These are phyloP conservation scores for Gorilla gorilla DNA, from an alignment of 2,113 vertebrate species.

Conservation along the genomic window DNA sequence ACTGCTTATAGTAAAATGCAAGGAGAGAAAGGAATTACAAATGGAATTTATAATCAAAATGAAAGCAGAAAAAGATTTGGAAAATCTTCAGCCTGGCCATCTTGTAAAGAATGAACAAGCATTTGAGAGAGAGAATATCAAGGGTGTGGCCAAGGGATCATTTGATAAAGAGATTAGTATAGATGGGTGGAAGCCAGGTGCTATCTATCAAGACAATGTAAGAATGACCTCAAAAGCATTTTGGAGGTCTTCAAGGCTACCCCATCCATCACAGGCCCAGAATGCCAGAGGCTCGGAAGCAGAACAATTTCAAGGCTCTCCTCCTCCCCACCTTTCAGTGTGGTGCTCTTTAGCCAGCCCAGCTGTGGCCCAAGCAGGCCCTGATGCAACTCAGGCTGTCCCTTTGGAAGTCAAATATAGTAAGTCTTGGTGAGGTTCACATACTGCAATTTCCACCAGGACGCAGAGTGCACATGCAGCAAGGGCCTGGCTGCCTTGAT, in stretches of 20 bases:
- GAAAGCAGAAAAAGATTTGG: neutral
- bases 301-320: neutral
- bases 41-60: neutral
- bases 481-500: neutral
- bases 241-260: neutral
- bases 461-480: neutral
- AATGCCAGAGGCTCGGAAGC: neutral
- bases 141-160: neutral
- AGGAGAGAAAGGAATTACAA: neutral
- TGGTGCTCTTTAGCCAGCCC: neutral
- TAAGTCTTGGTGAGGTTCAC: neutral
- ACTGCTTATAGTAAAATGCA: neutral
- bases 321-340: neutral
- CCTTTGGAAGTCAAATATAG: neutral
- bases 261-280: neutral
- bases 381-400: neutral
- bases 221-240: neutral
- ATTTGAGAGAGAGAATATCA: neutral
- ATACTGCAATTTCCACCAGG: neutral
- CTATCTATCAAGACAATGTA: neutral
- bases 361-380: neutral
- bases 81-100: neutral
- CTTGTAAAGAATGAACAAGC: neutral
- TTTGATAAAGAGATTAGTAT: neutral
- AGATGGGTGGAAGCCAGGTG: neutral